Evolutionary conservation across 1,140 invertebrate species (phyloP), one percentile per base, ranked within the genome.

Genomic region (Geopemphigus sp.): DNA sequence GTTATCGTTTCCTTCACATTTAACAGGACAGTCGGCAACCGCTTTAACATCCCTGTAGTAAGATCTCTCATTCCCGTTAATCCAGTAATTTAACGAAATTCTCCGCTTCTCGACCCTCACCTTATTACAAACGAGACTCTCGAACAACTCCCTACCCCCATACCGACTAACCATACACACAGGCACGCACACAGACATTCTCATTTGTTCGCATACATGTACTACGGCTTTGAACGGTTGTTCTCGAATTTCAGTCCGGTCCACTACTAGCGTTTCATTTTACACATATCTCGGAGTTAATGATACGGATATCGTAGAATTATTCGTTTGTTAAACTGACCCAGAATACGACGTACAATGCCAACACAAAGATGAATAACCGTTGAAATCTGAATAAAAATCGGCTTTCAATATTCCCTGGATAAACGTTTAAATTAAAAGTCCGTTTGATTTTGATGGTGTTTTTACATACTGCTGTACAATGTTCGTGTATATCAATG

Each of bases 1-100:
- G 32, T 76, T 76, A 76, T 76, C 72, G 72, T 76, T 76, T 76
- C 72, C 72, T 76, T 22, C 54, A 76, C 72, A 76, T 76, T 76
- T 76, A 76, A 76, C 72, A 54, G 72, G 72, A 76, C 59, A 3
- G 72, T 19, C 32, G 54, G 72, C 39, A 19, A 76, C 72, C 29
- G n/a, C 66, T 68, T 26, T 47, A 26, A 47, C 56, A 26, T 5
- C 15, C 4, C 22, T 26, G 15, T 68, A n/a, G n/a, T n/a, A 50
- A 68, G 45, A 68, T 68, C 66, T 22, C 22, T 50, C n/a, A 22
- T 26, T 14, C 39, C 32, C 54, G 72, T 76, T 76, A 76, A 39
- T 76, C 56, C 54, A 24, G 12, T 76, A 45, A 59, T 59, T 76
- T 59, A 45, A 57, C 54, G 45, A 57, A 45, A 76, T 17, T n/a